Conservation (phyloP, 2,888 invertebrate species). For the Platycheirus rosarum region DNA sequence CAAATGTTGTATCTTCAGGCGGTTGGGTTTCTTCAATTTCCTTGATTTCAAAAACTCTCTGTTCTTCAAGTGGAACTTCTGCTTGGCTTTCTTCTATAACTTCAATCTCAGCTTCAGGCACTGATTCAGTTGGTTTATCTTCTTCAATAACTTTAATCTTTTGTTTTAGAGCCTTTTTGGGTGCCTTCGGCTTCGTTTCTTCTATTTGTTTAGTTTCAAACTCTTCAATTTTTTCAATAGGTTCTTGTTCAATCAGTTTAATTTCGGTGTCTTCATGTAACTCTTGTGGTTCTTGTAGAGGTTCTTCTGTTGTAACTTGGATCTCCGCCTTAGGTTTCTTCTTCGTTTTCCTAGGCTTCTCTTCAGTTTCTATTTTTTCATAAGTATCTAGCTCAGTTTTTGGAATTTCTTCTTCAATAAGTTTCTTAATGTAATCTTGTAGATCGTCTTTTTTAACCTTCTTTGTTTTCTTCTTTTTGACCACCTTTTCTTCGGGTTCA, state of each 20-base stretch:
- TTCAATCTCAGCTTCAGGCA: slow-evolving; percentile 70
- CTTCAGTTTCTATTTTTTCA: slow-evolving; percentile 78
- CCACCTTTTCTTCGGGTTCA: slow-evolving; percentile 60
- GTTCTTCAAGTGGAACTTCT: slow-evolving; percentile 54
- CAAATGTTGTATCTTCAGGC: slow-evolving; percentile 31
- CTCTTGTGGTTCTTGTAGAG: slow-evolving; percentile 61
- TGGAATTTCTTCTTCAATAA: slow-evolving; percentile 78
- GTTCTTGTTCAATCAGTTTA: slow-evolving; percentile 76
- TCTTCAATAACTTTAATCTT: slow-evolving; percentile 57
- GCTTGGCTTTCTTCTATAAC: slow-evolving; percentile 74
- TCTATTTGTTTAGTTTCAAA: slow-evolving; percentile 58
- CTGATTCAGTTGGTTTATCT: slow-evolving; percentile 82
- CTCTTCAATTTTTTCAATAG: slow-evolving; percentile 54
- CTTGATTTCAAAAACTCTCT: slow-evolving; percentile 47
- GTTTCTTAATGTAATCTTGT: slow-evolving; percentile 77
- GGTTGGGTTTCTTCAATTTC: slow-evolving; percentile 41
- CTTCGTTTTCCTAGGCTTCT: slow-evolving; percentile 75
- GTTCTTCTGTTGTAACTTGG: slow-evolving; percentile 76
- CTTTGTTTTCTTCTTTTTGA: slow-evolving; percentile 77
- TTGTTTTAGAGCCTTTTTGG: slow-evolving; percentile 57
- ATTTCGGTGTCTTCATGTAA: slow-evolving; percentile 35
- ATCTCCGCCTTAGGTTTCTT: slow-evolving; percentile 76
- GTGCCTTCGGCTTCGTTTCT: slow-evolving; percentile 62
- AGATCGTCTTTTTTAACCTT: slow-evolving; percentile 78
- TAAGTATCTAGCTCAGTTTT: slow-evolving; percentile 79